phyloP scores from a whole-genome alignment of 2,113 vertebrate genomes.

The Beaufortia kweichowensis region DNA sequence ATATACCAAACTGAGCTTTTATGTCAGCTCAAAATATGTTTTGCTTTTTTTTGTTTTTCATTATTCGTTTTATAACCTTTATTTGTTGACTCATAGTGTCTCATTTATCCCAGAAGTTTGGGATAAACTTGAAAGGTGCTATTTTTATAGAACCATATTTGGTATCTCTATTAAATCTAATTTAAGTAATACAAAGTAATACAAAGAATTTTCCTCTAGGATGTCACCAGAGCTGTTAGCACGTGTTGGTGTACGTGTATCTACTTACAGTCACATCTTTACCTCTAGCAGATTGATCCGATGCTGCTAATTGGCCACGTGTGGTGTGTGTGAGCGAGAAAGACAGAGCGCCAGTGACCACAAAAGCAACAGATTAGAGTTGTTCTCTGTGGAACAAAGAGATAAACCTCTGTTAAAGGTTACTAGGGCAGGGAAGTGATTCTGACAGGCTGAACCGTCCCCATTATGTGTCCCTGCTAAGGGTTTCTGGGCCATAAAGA shows the following conservation, averaged over 20 bases:
- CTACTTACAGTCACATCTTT: neutral
- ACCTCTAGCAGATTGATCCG: slow-evolving; percentile 27
- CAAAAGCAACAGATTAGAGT: slow-evolving; percentile 23
- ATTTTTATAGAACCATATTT: too few species aligned
- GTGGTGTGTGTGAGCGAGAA: neutral
- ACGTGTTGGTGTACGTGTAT: neutral
- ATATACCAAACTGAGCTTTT: too few species aligned
- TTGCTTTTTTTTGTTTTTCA: too few species aligned
- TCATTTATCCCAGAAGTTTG: too few species aligned
- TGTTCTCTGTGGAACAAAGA: slow-evolving; percentile 24
- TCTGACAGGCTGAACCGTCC: slow-evolving; percentile 32
- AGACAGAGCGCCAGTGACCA: neutral
- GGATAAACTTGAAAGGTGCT: too few species aligned
- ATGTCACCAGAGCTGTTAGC: neutral
- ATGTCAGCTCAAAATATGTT: too few species aligned
- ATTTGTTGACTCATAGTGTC: too few species aligned
- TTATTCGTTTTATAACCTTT: too few species aligned
- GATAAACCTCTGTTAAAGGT: slow-evolving; percentile 41
- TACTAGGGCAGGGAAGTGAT: slow-evolving; percentile 10
- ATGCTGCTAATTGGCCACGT: slow-evolving; percentile 18
- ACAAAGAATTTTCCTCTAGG: too few species aligned
- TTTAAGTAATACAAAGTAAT: too few species aligned
- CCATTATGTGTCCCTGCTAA: neutral
- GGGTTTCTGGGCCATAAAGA: slow-evolving; percentile 24
- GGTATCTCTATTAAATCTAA: too few species aligned